phyloP scores from a whole-genome alignment of 2,113 vertebrate species.

The Seriola dumerili region DNA sequence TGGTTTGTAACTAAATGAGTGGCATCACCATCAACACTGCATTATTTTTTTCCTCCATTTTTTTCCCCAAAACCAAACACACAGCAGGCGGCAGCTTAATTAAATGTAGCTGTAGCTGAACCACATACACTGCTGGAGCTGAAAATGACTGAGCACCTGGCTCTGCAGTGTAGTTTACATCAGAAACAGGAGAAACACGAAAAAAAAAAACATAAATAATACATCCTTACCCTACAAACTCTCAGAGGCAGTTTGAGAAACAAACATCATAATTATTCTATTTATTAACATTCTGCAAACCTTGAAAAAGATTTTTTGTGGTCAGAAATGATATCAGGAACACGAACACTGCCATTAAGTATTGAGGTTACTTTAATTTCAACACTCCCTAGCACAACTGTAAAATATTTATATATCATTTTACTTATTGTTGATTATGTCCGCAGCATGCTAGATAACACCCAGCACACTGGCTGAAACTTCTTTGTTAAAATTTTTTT shows the following conservation, averaged over 20 bases:
- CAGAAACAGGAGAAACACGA: constrained; percentile 39
- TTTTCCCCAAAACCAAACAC: constrained; percentile 70
- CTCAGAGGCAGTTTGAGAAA: constrained; percentile 16
- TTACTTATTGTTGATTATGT: too few species aligned
- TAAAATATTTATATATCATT: constrained; percentile 5
- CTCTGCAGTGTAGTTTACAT: constrained; percentile 52
- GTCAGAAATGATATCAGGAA: neutral
- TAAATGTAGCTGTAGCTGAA: constrained; percentile 79
- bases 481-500: too few species aligned
- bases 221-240: constrained; percentile 24
- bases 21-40: constrained; percentile 57
- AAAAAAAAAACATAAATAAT: too few species aligned
- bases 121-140: constrained; percentile 62
- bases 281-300: constrained; percentile 9
- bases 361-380: neutral
- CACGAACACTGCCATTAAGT: neutral
- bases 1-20: constrained; percentile 56
- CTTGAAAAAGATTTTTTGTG: constrained; percentile 18
- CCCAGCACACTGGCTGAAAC: too few species aligned
- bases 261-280: neutral
- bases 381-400: neutral
- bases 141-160: constrained; percentile 47
- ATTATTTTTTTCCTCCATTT: constrained; percentile 36
- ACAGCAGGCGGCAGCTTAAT: constrained; percentile 80
- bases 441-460: too few species aligned